Evolutionary conservation across 2,113 vertebrate genomes (phyloP), one percentile per base, ranked within the genome.

Genomic region (Tychaedon coryphoeus): DNA sequence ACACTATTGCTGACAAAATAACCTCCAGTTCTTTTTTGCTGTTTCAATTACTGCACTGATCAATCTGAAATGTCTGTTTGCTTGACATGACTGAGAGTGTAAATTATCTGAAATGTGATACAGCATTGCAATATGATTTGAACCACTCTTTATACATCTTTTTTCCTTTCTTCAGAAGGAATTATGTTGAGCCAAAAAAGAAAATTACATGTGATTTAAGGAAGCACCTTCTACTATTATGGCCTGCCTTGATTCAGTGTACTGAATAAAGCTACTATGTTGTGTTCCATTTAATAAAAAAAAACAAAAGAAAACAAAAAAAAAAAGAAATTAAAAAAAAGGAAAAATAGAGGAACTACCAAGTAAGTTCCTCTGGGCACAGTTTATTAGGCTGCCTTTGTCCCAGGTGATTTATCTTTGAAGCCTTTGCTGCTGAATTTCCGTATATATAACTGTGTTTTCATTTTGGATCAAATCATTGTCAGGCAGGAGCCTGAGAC

Each of bases 31-130:
- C 61, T 16, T 79, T 85, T 78, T 94, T 91, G 86, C 87, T 92
- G 33, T 89, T 96, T 95, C 72, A 90, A 38, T 93, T 95, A 95
- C 75, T 83, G 72, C 78, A 77, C 26, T 94, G 96, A 93, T 70
- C 93, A 86, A 77, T 88, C 66, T 90, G 78, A 93, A 90, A 88
- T 74, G 82, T 94, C 94, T 93, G 43, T 67, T 93, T 92, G 9
- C 64, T 90, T 92, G 85, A 80, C 75, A 33, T 64, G 69, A 65
- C 69, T 19, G 34, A 57, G 58, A 62, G 31, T 23, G 16, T 43
- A 94, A 80, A 83, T 90, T 79, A 86, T 80, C 75, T 93, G 92
- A 93, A 96, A 96, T 53, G 47, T 2, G 22, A 86, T 86, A 91
- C 2, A 5, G 62, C 0, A 0, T 86, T 87, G 71, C 47, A 71